Base-by-base conservation (phyloP, 1,140 invertebrate species). In the Brachionus calyciflorus region DNA sequence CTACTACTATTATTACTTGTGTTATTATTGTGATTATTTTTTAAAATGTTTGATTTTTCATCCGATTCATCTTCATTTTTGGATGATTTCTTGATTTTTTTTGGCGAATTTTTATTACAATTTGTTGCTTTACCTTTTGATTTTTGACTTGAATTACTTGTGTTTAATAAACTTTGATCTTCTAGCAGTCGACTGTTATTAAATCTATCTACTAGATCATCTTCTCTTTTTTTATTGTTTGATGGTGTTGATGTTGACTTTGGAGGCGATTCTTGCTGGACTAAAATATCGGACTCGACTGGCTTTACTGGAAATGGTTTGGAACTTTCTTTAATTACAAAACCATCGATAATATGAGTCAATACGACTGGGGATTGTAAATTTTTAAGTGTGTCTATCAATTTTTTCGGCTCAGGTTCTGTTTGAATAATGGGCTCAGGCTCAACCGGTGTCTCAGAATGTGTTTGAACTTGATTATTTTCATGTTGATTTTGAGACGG, bases 281-380 rank as follows among this genome's bases (percentile, higher is more conserved):
- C 10, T 14, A 9, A 17, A 3, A 60, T 37, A 6, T n/a, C n/a
- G n/a, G n/a, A 2, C 12, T 60, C 55, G n/a, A 12, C 9, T 3
- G 60, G 37, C 46, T 73, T 73, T 21, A 76, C 73, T 21, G 73
- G 73, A 44, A 76, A 76, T 37, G 73, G 73, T 28, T 76, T 41
- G 7, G 49, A 41, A 30, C 73, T 76, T 19, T 76, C 73, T 30
- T 76, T 76, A 14, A 76, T 76, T 12, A 76, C 73, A 21, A 44
- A 76, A n/a, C 73, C 73, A 33, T 76, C 73, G 14, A 76, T 55
- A 10, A 76, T 51, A 46, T 76, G 73, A 3, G 73, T 76, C 12
- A 76, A 12, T 3, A 73, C 69, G 1, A 49, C 69, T 24, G 40
- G 17, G 10, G 69, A 73, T 37, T 60, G 33, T 6, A 60, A 17